phyloP scores from a whole-genome alignment of 2,888 invertebrate species.

The Dendrolimus pini region DNA sequence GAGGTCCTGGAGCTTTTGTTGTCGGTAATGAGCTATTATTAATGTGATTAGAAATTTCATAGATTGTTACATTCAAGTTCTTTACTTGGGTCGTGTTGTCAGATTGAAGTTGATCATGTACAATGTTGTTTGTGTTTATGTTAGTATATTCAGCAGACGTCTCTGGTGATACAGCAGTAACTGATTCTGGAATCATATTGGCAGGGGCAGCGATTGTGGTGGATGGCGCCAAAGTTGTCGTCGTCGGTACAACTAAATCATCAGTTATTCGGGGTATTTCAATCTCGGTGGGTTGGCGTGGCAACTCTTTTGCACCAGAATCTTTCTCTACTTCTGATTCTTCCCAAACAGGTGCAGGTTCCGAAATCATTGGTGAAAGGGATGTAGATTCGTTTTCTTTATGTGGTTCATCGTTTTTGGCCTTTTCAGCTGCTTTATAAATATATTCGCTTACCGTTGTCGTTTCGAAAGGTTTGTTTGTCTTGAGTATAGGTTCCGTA shows the following conservation, averaged over 20 bases:
- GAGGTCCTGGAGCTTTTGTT: conserved; percentile 34
- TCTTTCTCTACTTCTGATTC: conserved; percentile 32
- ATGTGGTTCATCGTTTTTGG: conserved; percentile 16
- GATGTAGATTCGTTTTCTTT: conserved; percentile 9
- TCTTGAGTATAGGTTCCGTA: conserved; percentile 12
- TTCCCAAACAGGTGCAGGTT: conserved; percentile 65
- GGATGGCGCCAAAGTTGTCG: conserved; percentile 14
- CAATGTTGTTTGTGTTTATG: conserved; percentile 9
- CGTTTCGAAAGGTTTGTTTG: conserved; percentile 29
- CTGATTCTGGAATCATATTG: conserved; percentile 2
- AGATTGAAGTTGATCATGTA: conserved; percentile 11
- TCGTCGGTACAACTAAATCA: conserved; percentile 14
- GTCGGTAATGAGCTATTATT: conserved; percentile 33
- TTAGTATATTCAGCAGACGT: conserved; percentile 7
- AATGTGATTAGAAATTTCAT: conserved; percentile 54
- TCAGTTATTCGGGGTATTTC: conserved; percentile 11
- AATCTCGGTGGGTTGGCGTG: conserved; percentile 14
- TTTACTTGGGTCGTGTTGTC: conserved; percentile 40
- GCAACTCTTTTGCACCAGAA: conserved; percentile 24
- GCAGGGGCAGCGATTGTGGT: conserved; percentile 11
- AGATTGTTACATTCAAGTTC: conserved; percentile 62
- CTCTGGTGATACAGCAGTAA: conserved; percentile 1
- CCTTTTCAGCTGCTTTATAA: conserved; percentile 41
- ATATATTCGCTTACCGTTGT: conserved; percentile 57
- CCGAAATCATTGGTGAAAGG: conserved; percentile 11